Percentiles rank a stretch among this genome's conserved stretches.
Evolutionary conservation across 2,113 vertebrate genomes (phyloP).

Genomic region (Hyperopisus bebe): DNA sequence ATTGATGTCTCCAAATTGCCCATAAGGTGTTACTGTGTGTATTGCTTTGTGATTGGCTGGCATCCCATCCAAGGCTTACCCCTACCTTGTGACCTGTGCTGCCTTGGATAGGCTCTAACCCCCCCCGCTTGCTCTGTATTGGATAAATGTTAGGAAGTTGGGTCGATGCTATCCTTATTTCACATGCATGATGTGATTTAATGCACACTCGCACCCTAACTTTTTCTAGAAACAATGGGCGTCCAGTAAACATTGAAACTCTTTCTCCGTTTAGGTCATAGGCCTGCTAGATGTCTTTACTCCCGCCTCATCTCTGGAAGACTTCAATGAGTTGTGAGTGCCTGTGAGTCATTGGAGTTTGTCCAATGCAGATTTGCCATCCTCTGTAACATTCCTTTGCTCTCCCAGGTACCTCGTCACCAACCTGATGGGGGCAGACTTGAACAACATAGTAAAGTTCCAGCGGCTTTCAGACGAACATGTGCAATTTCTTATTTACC

Average conservation of each 20-base stretch:
- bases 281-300: conserved; percentile 93
- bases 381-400: neutral
- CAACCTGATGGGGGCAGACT: conserved; percentile 93
- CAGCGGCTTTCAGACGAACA: conserved; percentile 93
- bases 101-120: neutral
- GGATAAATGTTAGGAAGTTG: neutral
- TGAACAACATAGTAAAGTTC: conserved; percentile 96
- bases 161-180: neutral
- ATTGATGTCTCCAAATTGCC: neutral
- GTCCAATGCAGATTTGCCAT: neutral
- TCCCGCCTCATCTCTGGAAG: conserved; percentile 77
- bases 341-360: neutral
- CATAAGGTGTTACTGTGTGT: neutral
- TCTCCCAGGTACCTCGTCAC: conserved; percentile 85
- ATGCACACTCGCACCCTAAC: neutral
- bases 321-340: conserved; percentile 91
- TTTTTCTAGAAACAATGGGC: neutral
- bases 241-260: neutral
- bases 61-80: neutral
- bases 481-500: conserved; percentile 95
- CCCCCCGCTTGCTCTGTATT: neutral
- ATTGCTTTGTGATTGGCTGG: neutral
- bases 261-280: conserved; percentile 53
- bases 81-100: neutral
- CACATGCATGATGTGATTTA: neutral